Evolutionary conservation across 1,140 invertebrate species (phyloP).

Genomic region (Calosoma granatense): DNA sequence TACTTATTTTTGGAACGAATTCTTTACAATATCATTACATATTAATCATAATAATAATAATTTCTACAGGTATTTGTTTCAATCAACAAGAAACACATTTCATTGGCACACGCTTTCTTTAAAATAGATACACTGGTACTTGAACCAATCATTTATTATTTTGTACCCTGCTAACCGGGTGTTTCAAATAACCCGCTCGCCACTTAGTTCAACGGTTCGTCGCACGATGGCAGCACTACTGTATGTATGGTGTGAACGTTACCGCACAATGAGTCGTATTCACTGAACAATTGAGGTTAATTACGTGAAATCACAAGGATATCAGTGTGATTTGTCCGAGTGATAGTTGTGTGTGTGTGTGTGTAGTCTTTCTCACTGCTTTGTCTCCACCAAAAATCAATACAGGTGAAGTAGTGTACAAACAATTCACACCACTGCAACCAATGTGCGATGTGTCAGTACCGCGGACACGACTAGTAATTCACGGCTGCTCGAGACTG

Average conservation of each 20-base stretch:
- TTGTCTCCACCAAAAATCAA: neutral
- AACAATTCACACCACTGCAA: no score
- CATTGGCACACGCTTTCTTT: constrained; percentile 1
- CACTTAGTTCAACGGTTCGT: neutral
- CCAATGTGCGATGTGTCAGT: no score
- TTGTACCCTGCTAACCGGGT: constrained; percentile 11
- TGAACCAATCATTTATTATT: neutral
- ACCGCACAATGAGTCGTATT: neutral
- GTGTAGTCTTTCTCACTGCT: no score
- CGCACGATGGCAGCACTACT: neutral
- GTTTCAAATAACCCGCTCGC: neutral
- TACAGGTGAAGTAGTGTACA: no score
- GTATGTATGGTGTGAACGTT: no score
- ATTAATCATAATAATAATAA: neutral
- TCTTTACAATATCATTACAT: neutral
- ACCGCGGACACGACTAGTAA: neutral
- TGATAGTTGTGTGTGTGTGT: no score
- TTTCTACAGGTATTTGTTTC: neutral
- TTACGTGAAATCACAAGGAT: neutral
- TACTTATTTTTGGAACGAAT: constrained; percentile 8
- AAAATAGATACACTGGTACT: constrained; percentile 2
- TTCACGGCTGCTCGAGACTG: constrained; percentile 24
- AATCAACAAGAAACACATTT: neutral
- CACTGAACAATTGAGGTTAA: neutral
- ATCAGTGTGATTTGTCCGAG: no score